phyloP scores from a whole-genome alignment of 92 coral and sea anemone species.

The Phenganax stokvisi region DNA sequence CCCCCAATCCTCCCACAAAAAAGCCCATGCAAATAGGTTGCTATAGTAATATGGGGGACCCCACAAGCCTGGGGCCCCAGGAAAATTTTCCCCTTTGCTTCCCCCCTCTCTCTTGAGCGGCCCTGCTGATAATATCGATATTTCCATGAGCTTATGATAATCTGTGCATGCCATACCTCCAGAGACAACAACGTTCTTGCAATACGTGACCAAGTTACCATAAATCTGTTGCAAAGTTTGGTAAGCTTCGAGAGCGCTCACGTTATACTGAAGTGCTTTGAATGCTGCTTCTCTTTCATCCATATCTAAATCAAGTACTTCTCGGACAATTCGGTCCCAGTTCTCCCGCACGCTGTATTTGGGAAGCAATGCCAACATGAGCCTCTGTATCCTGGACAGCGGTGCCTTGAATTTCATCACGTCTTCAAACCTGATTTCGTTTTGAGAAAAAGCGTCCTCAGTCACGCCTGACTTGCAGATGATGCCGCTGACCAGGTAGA shows the following conservation, averaged over 20 bases:
- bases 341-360: slow-evolving; percentile 76
- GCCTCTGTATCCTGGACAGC: slow-evolving; percentile 83
- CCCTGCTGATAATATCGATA: too few species aligned
- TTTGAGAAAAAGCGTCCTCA: slow-evolving; percentile 58
- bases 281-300: slow-evolving; percentile 62
- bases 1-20: too few species aligned
- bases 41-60: too few species aligned
- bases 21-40: too few species aligned
- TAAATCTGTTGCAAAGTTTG: slow-evolving; percentile 75
- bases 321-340: slow-evolving; percentile 86
- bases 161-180: slow-evolving; percentile 52
- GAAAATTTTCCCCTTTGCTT: too few species aligned
- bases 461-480: slow-evolving; percentile 85
- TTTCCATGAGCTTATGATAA: neutral
- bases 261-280: slow-evolving; percentile 57
- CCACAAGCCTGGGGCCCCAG: too few species aligned
- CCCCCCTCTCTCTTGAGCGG: too few species aligned
- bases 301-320: slow-evolving; percentile 61
- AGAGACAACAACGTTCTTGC: slow-evolving; percentile 73
- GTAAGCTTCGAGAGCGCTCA: slow-evolving; percentile 74
- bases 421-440: slow-evolving; percentile 71
- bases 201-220: slow-evolving; percentile 73
- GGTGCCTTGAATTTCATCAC: slow-evolving; percentile 79
- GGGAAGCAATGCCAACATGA: slow-evolving; percentile 82
- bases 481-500: slow-evolving; percentile 85